phyloP scores from a whole-genome alignment of 2,888 invertebrate genomes.

The Ellobium chinense region DNA sequence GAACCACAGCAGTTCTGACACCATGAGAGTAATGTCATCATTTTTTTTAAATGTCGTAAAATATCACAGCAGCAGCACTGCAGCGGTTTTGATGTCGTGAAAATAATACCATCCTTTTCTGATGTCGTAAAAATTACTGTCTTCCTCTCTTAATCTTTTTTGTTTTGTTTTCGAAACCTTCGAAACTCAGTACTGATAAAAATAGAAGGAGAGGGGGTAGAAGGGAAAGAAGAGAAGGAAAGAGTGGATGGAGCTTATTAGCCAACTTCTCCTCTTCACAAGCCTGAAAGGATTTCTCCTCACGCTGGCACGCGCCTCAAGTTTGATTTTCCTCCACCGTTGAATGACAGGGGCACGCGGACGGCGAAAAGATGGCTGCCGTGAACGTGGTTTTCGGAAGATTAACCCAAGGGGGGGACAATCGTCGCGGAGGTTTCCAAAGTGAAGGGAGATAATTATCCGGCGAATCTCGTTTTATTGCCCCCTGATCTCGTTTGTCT shows the following conservation, averaged over 20 bases:
- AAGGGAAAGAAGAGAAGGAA: not conserved
- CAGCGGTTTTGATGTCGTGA: too few relatives aligned
- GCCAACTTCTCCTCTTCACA: not conserved
- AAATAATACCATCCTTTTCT: too few relatives aligned
- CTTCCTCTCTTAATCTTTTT: too few relatives aligned
- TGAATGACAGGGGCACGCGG: slow-evolving; percentile 26
- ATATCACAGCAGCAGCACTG: too few relatives aligned
- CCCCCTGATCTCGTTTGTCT: slow-evolving; percentile 42
- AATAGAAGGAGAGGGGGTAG: not conserved
- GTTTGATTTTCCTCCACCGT: slow-evolving; percentile 28
- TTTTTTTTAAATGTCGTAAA: too few relatives aligned
- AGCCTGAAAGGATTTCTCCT: slow-evolving; percentile 12
- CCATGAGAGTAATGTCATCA: too few relatives aligned
- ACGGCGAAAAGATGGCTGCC: not conserved
- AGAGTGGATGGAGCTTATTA: not conserved
- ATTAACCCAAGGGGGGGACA: slow-evolving; percentile 20
- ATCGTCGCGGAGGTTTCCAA: not conserved
- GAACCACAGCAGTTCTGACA: too few relatives aligned
- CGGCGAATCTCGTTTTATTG: slow-evolving; percentile 28
- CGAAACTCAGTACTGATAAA: too few relatives aligned
- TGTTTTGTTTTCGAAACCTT: too few relatives aligned
- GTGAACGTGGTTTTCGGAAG: slow-evolving; percentile 36
- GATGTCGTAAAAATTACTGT: too few relatives aligned
- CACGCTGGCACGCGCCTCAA: slow-evolving; percentile 31
- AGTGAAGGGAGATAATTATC: slow-evolving; percentile 37